Evolutionary conservation across 2,888 invertebrate species (phyloP), one percentile per base, ranked within the genome.

Genomic region (Notocelia uddmanniana): DNA sequence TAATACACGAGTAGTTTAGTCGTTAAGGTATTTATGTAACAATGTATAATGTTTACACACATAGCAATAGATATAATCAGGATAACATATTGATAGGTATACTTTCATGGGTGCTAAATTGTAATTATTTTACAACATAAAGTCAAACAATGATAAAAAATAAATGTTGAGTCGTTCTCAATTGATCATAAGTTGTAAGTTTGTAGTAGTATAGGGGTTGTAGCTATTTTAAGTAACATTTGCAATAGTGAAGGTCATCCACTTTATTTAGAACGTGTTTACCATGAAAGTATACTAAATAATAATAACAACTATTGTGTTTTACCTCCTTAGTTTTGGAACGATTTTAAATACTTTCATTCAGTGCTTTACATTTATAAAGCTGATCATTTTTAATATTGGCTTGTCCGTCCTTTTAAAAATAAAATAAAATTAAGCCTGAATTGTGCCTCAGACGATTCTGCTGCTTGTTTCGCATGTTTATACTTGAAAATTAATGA

Each of bases 371-470:
- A 34, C 10, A 19, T 37, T 64, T 64, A 45, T 34, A 48, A 58
- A 70, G 50, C 52, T 59, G 45, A 52, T 66, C 66, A 48, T 48
- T 66, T 68, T 82, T 78, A 75, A 81, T 76, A 80, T 81, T 85
- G 89, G 90, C 89, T 89, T 83, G 82, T 91, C 92, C 92, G 92
- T 92, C 92, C 92, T 87, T 84, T 87, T 83, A 86, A 81, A 86
- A 89, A 79, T 79, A 74, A 75, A 76, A 76, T 72, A 78, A 79
- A 75, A 78, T 77, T 78, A 90, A 92, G 91, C 91, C 92, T 91
- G 91, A 91, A 83, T 78, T 80, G 92, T 92, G 92, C 92, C 92
- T 92, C 83, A 77, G 79, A 83, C 85, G 78, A 83, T 87, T 89
- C 85, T 74, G 79, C 85, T 84, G 85, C 82, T 88, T 81, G 80